Evolutionary conservation across 2,888 invertebrate genomes (phyloP).

Genomic region (Cephus sareptanus): DNA sequence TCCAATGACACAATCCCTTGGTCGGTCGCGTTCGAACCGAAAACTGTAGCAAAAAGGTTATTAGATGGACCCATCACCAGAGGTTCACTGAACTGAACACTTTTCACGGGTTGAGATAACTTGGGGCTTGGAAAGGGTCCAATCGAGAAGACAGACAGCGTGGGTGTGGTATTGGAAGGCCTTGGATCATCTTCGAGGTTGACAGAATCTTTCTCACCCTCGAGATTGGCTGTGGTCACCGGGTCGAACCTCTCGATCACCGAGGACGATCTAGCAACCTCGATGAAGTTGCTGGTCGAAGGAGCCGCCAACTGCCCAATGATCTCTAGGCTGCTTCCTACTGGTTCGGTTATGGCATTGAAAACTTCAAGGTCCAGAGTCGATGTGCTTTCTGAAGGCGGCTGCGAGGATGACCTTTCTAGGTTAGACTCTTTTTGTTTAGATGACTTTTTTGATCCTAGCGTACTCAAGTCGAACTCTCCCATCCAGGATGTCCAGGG

Average conservation of each 20-base stretch:
- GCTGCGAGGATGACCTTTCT: background rate
- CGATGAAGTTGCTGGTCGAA: background rate
- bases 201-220: constrained; percentile 2
- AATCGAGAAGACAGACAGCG: constrained; percentile 55
- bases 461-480: background rate
- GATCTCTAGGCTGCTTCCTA: background rate
- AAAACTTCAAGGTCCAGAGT: background rate
- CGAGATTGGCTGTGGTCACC: background rate
- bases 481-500: constrained; percentile 17
- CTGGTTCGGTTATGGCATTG: background rate
- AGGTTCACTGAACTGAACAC: constrained; percentile 47
- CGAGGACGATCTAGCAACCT: background rate
- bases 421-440: background rate
- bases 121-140: constrained; percentile 46
- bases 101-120: constrained; percentile 26
- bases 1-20: background rate
- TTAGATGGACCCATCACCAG: constrained; percentile 46
- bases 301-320: background rate
- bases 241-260: background rate
- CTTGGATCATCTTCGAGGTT: constrained; percentile 10
- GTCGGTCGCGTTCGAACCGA: constrained; percentile 7
- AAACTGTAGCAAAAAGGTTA: constrained; percentile 28
- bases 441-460: background rate
- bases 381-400: background rate
- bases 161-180: constrained; percentile 6